Conservation (phyloP, 2,888 invertebrate genomes). For the Gymnoscelis rufifasciata region DNA sequence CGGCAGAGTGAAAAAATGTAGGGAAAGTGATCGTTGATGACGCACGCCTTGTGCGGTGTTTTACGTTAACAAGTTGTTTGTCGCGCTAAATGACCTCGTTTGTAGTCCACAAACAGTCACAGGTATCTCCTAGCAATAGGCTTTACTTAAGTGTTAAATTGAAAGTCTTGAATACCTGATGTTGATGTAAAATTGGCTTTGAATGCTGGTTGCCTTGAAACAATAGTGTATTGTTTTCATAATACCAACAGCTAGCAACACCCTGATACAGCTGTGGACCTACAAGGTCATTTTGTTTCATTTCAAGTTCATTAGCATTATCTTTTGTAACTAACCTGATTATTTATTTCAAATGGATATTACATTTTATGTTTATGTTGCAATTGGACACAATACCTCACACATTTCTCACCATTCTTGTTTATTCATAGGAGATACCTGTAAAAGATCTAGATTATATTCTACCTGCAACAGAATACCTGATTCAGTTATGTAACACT, state of each 20-base stretch:
- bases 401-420: not conserved
- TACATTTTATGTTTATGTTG: slow-evolving; percentile 1
- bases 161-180: slow-evolving; percentile 5
- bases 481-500: slow-evolving; percentile 62
- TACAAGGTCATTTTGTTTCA: not conserved
- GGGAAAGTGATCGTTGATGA: slow-evolving; percentile 46
- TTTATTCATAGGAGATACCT: slow-evolving; percentile 56
- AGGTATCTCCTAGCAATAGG: slow-evolving; percentile 60
- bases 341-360: not conserved
- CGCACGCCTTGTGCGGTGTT: slow-evolving; percentile 48
- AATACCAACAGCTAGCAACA: not conserved
- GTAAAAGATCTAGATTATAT: slow-evolving; percentile 37
- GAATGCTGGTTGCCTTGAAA: slow-evolving; percentile 10
- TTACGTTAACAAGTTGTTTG: slow-evolving; percentile 46
- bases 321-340: not conserved
- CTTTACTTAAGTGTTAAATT: slow-evolving; percentile 27
- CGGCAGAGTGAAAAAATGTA: slow-evolving; percentile 28
- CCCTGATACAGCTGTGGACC: not conserved
- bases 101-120: slow-evolving; percentile 50
- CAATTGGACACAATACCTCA: not conserved
- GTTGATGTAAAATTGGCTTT: slow-evolving; percentile 9
- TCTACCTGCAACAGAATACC: slow-evolving; percentile 54
- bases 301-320: not conserved
- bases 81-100: slow-evolving; percentile 49
- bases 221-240: slow-evolving; percentile 14